These are phyloP conservation scores for Macroramphosus scolopax DNA, from an alignment of 2,797 vertebrate genomes.

Conservation along the genomic window DNA sequence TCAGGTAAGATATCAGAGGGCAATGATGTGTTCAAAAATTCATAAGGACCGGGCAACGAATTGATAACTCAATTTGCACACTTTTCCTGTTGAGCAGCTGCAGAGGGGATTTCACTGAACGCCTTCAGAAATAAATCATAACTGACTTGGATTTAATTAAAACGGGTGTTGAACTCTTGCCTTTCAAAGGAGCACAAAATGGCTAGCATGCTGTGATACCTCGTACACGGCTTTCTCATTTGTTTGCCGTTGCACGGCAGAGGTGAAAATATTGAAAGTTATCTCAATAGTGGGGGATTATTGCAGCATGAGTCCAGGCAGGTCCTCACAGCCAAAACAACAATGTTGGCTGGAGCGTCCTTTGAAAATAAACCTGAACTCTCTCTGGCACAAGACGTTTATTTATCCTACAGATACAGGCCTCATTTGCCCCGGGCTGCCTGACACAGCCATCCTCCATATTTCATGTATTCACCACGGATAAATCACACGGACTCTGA, in stretches of 20 bases:
- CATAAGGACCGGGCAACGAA: too few species aligned
- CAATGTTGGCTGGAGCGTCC: constrained; percentile 52
- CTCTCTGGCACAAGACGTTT: constrained; percentile 55
- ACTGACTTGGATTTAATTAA: constrained; percentile 40
- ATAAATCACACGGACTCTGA: constrained; percentile 53
- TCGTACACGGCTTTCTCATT: constrained; percentile 6
- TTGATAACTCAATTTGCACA: too few species aligned
- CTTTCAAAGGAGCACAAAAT: constrained; percentile 1
- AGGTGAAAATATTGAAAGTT: constrained; percentile 69
- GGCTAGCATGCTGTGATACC: constrained; percentile 10
- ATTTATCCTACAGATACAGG: constrained; percentile 59
- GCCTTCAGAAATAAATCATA: constrained; percentile 20
- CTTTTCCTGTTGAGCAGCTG: constrained; percentile 8
- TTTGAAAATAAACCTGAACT: constrained; percentile 72
- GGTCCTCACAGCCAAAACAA: constrained; percentile 65
- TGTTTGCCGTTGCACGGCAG: constrained; percentile 54
- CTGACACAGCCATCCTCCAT: constrained; percentile 44
- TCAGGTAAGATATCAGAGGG: too few species aligned
- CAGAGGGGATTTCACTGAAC: too few species aligned
- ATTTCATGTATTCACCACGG: constrained; percentile 51
- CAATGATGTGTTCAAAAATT: too few species aligned
- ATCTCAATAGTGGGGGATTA: constrained; percentile 76
- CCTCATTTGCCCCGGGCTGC: constrained; percentile 35
- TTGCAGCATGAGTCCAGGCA: constrained; percentile 58
- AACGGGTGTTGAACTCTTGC: constrained; percentile 34